Conservation (phyloP, 2,113 vertebrate species). For the Blennius ocellaris region DNA sequence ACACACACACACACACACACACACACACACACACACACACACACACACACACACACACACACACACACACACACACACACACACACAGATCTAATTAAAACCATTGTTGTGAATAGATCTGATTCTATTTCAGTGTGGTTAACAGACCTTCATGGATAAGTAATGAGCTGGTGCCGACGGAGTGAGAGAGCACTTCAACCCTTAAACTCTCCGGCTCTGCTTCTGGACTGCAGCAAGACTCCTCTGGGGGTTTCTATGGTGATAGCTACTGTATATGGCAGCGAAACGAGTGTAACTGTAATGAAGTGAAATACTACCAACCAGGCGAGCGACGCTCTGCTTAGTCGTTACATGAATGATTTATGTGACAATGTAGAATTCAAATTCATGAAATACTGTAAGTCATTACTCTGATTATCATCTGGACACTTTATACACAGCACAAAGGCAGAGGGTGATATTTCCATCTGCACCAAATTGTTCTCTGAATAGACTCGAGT, state of each 20-base stretch:
- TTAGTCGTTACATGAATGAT: conserved; percentile 12
- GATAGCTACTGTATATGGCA: conserved; percentile 50
- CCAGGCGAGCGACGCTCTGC: conserved; percentile 2
- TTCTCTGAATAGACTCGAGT: neutral
- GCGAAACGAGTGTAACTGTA: conserved; percentile 25
- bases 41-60: conserved; percentile 20
- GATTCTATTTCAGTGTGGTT: conserved; percentile 79
- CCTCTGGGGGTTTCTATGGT: conserved; percentile 55
- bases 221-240: conserved; percentile 49
- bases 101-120: conserved; percentile 76
- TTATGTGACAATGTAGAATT: conserved; percentile 1
- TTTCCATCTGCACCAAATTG: neutral
- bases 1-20: conserved; percentile 28
- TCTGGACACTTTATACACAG: neutral
- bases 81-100: conserved; percentile 77
- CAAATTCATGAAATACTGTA: conserved; percentile 16
- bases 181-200: conserved; percentile 52
- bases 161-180: conserved; percentile 70
- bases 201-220: conserved; percentile 54
- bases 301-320: conserved; percentile 34
- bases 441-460: neutral
- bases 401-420: conserved; percentile 28
- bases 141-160: conserved; percentile 81
- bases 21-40: conserved; percentile 8
- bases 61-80: conserved; percentile 23